phyloP scores from a whole-genome alignment of 1,140 invertebrate species.

The Cherax quadricarinatus region DNA sequence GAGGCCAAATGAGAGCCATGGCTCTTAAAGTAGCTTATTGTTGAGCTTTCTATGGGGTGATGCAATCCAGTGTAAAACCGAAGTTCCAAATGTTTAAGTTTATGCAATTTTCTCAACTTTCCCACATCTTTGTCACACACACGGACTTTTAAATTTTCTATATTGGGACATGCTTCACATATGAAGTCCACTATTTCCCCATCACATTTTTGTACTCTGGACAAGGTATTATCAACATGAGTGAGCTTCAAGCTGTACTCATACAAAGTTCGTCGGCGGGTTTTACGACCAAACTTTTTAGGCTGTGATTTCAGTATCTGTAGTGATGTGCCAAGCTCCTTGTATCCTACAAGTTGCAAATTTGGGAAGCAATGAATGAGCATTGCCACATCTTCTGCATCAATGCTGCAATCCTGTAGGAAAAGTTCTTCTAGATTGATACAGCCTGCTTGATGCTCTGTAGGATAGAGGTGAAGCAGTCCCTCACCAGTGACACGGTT shows the following conservation, averaged over 20 bases:
- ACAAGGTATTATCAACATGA: constrained; percentile 57
- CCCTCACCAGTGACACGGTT: constrained; percentile 56
- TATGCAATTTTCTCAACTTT: constrained; percentile 12
- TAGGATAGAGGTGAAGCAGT: constrained; percentile 48
- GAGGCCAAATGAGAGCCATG: constrained; percentile 38
- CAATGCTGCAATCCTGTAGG: constrained; percentile 56
- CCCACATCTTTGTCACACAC: constrained; percentile 62
- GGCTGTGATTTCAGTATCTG: constrained; percentile 51
- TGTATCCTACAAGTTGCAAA: constrained; percentile 49
- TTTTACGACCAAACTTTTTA: constrained; percentile 28
- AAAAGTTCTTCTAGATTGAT: constrained; percentile 48
- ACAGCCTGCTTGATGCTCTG: constrained; percentile 24
- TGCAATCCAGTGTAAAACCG: constrained; percentile 56
- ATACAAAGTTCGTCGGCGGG: background rate
- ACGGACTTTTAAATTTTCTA: constrained; percentile 56
- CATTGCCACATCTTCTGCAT: constrained; percentile 62
- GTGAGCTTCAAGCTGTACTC: constrained; percentile 35
- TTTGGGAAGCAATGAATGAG: constrained; percentile 50
- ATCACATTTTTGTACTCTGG: constrained; percentile 42
- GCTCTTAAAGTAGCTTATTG: constrained; percentile 21
- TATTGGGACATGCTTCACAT: constrained; percentile 36
- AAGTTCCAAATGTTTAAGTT: constrained; percentile 49
- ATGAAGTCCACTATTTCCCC: constrained; percentile 58
- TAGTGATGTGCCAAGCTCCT: constrained; percentile 47
- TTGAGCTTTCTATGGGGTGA: constrained; percentile 37